Evolutionary conservation across 1,140 invertebrate species (phyloP), one percentile per base, ranked within the genome.

Genomic region (Tetramorium alpestre): DNA sequence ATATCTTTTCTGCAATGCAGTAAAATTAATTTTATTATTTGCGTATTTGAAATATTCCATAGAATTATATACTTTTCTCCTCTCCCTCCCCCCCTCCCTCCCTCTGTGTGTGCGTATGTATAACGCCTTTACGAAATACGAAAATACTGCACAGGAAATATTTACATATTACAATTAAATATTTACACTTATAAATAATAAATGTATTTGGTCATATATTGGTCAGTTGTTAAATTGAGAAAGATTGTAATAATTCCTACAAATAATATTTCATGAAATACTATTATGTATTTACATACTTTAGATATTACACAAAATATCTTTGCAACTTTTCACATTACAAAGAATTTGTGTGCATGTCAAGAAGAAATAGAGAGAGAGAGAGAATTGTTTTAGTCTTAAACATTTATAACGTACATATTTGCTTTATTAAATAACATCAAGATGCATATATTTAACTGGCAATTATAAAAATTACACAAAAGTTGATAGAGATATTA

Each of bases 221-320:
- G 3, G 33, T 47, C 4, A n/a, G 6, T 64, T 65, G 10, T 38
- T 16, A 38, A 60, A 22, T n/a, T 38, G 16, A 7, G 13, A 6
- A 64, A 33, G 18, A 64, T 10, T 49, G 6, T 56, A 76, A 58
- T 47, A 47, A 47, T 47, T 47, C 3, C 47, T 47, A 13, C 3
- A 11, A 58, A 0, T 10, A 58, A 5, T 56, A 56, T 25, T 33
- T 58, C 22, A 3, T 25, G 22, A 58, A 58, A 11, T 22, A 60
- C 33, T 33, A 60, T 51, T 3, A 58, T 58, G 3, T 62, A 65
- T 77, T 87, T 58, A 76, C 87, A 72, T 51, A 47, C 25, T 28
- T 62, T 41, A 70, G 82, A 72, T 64, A 87, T 76, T 25, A 65
- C 62, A 78, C 56, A 58, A 82, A 49, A 44, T 78, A 51, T 18